Conservation (phyloP, 2,113 vertebrate species). For the Oreochromis tanganicae region DNA sequence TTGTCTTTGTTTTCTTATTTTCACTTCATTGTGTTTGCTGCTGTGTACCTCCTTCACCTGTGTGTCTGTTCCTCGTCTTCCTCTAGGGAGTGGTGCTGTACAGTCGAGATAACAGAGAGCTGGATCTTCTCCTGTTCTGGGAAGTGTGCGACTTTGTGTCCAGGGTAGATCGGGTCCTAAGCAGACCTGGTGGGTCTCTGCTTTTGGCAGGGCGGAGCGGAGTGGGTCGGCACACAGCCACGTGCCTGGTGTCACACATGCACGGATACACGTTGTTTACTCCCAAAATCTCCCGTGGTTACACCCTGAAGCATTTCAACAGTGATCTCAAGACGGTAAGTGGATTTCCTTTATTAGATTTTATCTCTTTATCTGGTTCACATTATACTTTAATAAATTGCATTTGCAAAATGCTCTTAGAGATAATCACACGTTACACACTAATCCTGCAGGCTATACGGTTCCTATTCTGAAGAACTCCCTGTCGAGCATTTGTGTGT, state of each 20-base stretch:
- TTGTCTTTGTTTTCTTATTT: not conserved
- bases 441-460: not conserved
- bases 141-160: constrained; percentile 89
- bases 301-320: constrained; percentile 89
- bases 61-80: not conserved
- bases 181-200: constrained; percentile 88
- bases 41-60: not conserved
- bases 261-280: constrained; percentile 84
- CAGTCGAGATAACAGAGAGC: constrained; percentile 85
- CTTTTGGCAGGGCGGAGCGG: constrained; percentile 90
- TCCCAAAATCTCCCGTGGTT: constrained; percentile 88
- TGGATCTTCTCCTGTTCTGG: constrained; percentile 88
- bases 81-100: constrained; percentile 86
- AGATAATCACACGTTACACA: not conserved
- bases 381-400: not conserved
- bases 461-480: not conserved
- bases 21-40: not conserved
- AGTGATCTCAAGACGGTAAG: constrained; percentile 87
- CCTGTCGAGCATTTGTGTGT: not conserved
- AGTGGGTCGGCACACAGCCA: constrained; percentile 86
- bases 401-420: not conserved
- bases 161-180: constrained; percentile 87
- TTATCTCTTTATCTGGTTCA: not conserved
- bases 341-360: not conserved
- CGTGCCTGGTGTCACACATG: constrained; percentile 90